Evolutionary conservation across 2,797 vertebrate genomes (phyloP), one percentile per base, ranked within the genome.

Genomic region (Sebastes steindachneri): DNA sequence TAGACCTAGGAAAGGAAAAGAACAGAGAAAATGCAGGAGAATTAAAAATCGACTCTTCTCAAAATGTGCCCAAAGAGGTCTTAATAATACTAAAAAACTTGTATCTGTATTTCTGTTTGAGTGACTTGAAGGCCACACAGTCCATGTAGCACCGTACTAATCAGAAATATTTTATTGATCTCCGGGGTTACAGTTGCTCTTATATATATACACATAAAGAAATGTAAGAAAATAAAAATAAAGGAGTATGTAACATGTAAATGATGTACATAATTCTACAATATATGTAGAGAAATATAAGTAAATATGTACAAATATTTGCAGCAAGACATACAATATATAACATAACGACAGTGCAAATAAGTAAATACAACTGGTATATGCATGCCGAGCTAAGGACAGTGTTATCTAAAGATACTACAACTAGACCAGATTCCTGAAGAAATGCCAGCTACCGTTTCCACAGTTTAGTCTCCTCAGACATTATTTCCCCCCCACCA

Each of bases 1-100:
- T 67, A 81, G 94, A 93, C 94, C 95, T 96, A 74, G 17, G 85
- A 93, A 89, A 63, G 82, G 9, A 86, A 83, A 63, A 83, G 9
- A 86, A 74, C 53, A 73, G 77, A 77, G 75, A 83, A 12, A 41
- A 55, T 3, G 23, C 19, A 17, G 63, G 45, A 75, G 48, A 28
- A 66, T 85, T 86, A 89, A 0, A 77, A 72, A 71, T 41, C 0
- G 6, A 25, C 1, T 71, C 33, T 10, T 54, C 23, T 57, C 4
- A 28, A 70, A 29, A 45, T 59, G 1, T 29, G 37, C 15, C 8
- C 4, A n/a, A 1, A 54, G 1, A 48, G 48, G 9, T 68, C 8
- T 68, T 0, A 21, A 33, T 10, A 33, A 59, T 11, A 28, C 11
- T 55, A 15, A 21, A 23, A 73, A 54, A 54, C 11, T 10, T 63